Base-by-base conservation (phyloP, 2,888 invertebrate species). In the Melinaea menophilus region DNA sequence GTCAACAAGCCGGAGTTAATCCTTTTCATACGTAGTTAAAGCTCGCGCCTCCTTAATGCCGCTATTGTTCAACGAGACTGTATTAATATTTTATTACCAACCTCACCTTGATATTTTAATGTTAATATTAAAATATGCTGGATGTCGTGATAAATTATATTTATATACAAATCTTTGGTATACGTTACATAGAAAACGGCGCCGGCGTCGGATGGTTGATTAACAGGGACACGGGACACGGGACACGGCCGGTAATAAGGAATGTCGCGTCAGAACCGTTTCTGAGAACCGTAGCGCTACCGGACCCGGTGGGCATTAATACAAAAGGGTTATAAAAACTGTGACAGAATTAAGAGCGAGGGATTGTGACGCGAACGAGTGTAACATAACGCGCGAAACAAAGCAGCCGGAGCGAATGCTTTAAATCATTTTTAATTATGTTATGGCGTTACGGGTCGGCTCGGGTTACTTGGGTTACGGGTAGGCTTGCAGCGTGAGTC, bases 381-480 rank as follows among this genome's bases (percentile, higher is more conserved):
- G 90, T 90, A 90, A 90, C 86, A 90, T 88, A 88, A 90, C 85
- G 90, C 90, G 90, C 88, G 90, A 90, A 90, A 90, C 89, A 90
- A 90, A 90, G 90, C 90, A 90, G 90, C 88, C 90, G 90, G 85
- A 86, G 89, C 90, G 89, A 89, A 90, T 88, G 89, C 88, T 82
- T 88, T 90, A 90, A 90, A 90, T 90, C 90, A 90, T 90, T 90
- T 90, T 90, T 90, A 90, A 90, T 90, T 90, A 90, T 90, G 90
- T 90, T 90, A 90, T 90, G 90, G 90, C 88, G 88, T 75, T 75
- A 72, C 75, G 74, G 79, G 80, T 81, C 81, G 84, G 80, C 76
- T 86, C 79, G 79, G 81, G 83, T 86, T 86, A 84, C 87, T 74
- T 66, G 69, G 72, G 70, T 71, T 22, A 48, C 41, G 55, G 31